Base-by-base conservation (phyloP, 2,888 invertebrate genomes). In the Thereva unica region DNA sequence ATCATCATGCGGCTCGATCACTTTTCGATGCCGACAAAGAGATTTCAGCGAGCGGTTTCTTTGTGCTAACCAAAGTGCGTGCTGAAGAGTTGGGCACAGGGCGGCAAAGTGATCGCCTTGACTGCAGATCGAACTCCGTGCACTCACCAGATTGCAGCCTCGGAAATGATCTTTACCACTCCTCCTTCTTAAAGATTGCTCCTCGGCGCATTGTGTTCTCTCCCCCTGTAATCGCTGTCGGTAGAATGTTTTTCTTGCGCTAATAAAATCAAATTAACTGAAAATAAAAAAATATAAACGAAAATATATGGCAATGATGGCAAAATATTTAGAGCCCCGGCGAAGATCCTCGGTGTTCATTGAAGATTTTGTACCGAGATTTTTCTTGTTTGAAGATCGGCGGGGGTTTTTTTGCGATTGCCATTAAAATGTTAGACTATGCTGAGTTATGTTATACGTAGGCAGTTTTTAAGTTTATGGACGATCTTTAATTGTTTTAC, bases 251-350 rank as follows among this genome's bases (percentile, higher is more conserved):
- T 61, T 61, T 61, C 61, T 34, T 56, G 68, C 45, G 66, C 66
- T 68, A 68, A 68, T 68, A 68, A 68, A 68, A 68, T 68, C 68
- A 68, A 68, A 68, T 68, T 68, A 68, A 66, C 68, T 68, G 64
- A 66, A 66, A 61, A 68, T 66, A 55, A 55, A 64, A 41, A 53
- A 54, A 59, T 65, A 65, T 66, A 6, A 23, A 38, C 52, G 35
- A 9, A 4, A 23, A 12, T 12, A 23, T 7, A 61, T n/a, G 10
- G 34, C 40, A 50, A 61, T 50, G 50, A 61, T 50, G 61, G 59
- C 50, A 61, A 61, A 50, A 40, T 61, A 42, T 50, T 50, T 50
- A 61, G 61, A 40, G 23, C 23, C 23, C 1, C 1, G 23, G n/a
- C 61, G 50, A 50, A 41, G 61, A 61, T 61, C 61, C 23, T 1